Base-by-base conservation (phyloP, 2,888 invertebrate genomes). In the Isoperla grammatica region DNA sequence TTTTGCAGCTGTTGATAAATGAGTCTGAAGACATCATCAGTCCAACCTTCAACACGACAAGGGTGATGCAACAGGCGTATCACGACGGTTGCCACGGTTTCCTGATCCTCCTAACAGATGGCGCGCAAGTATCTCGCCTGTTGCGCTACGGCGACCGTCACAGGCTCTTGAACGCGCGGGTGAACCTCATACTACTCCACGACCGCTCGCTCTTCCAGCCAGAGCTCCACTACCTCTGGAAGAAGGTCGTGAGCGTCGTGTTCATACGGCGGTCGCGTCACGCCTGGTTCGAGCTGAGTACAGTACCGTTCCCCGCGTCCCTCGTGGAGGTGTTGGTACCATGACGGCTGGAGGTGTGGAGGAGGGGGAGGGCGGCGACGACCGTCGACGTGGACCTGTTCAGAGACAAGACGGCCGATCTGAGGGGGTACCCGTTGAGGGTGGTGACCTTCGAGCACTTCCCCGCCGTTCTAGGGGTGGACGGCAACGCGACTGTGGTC, bases 171-270 rank as follows among this genome's bases (percentile, higher is more conserved):
- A 49, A 46, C 45, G 49, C 88, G 0, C 79, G 84, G 68, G 83
- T 85, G 0, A 85, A 83, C 65, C 90, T 83, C 69, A 75, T 91
- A 39, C 72, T 90, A 60, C 74, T 90, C 0, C 79, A 88, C 71
- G 89, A 91, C 71, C 74, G 78, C 60, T 76, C 87, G 4, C 75
- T 91, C 1, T 85, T 89, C 67, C 76, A 78, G 55, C 78, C 79
- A 63, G 80, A 85, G 4, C 74, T 87, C 63, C 80, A 85, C 67
- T 86, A 86, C 67, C 71, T 91, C 12, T 91, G 91, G 91, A 86
- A 84, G 63, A 79, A 86, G 63, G 83, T 90, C 50, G 81, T 90
- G 15, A 86, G 87, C 67, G 84, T 87, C 0, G 72, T 90, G 6
- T 91, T 91, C 65, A 74, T 91, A 12, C 79, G 81, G 50, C 78